Evolutionary conservation across 2,113 vertebrate genomes (phyloP).

Genomic region (Vireo altiloquus): DNA sequence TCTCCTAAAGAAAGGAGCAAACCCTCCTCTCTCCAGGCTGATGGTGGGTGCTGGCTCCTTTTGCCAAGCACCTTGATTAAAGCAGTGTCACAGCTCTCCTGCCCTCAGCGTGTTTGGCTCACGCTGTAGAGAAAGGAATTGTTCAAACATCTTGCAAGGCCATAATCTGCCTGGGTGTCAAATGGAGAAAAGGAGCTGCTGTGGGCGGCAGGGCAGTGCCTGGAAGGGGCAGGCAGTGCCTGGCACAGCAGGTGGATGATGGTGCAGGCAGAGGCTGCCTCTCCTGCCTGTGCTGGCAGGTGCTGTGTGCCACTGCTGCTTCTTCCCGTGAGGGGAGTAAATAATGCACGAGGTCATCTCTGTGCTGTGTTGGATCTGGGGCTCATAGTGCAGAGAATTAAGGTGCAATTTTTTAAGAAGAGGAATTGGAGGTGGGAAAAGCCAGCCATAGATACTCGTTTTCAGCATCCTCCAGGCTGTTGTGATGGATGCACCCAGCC

Average conservation of each 20-base stretch:
- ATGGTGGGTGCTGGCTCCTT: background rate
- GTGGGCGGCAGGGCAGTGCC: background rate
- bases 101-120: background rate
- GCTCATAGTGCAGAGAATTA: background rate
- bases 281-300: background rate
- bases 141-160: background rate
- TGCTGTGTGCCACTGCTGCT: fast-evolving
- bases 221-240: background rate
- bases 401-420: background rate
- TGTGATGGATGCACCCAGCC: background rate
- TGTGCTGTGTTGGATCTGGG: background rate
- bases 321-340: background rate
- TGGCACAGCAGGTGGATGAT: background rate
- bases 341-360: fast-evolving
- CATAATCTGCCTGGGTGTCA: background rate
- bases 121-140: background rate
- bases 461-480: background rate
- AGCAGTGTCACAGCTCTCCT: background rate
- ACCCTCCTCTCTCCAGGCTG: background rate
- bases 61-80: background rate
- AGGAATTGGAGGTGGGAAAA: background rate
- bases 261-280: background rate
- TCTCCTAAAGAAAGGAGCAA: background rate
- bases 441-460: background rate
- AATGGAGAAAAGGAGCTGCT: background rate